Percentiles rank a stretch among this genome's conserved stretches.
Conservation (phyloP, 2,113 vertebrate genomes). For the Bubalus kerabau region DNA sequence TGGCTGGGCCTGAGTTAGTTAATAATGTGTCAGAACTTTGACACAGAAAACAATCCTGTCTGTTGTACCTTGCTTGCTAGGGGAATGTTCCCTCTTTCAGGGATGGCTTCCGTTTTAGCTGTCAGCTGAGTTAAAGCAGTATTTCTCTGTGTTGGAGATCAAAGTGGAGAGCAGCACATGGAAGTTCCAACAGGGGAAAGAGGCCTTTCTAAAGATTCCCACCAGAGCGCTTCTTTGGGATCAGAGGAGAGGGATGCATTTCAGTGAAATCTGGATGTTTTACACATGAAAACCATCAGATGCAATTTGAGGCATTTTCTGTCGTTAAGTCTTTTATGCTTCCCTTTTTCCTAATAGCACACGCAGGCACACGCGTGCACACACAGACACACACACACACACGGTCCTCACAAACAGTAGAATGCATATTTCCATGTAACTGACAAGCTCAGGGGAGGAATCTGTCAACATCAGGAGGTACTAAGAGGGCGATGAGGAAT, state of each 20-base stretch:
- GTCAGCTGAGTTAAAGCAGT: neutral
- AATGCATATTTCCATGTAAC: neutral
- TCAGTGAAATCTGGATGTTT: neutral
- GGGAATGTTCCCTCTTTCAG: neutral
- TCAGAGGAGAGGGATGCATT: neutral
- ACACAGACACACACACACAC: rapidly evolving
- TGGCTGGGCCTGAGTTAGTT: neutral
- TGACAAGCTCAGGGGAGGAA: neutral
- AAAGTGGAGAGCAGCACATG: neutral
- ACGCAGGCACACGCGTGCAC: rapidly evolving
- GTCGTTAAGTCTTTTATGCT: neutral
- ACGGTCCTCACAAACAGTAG: neutral
- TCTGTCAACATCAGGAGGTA: neutral
- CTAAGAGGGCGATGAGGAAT: neutral
- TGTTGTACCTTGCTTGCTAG: neutral
- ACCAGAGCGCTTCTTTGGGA: neutral
- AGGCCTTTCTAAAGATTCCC: neutral
- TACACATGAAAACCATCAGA: neutral
- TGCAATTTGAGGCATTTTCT: neutral
- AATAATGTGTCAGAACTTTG: neutral
- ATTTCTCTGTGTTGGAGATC: neutral
- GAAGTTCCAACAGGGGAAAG: neutral
- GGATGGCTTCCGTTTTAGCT: conserved; percentile 13
- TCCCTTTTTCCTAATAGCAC: neutral
- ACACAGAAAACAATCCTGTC: neutral